A percentile compares a stretch with the other conserved stretches of the same genome.
phyloP scores from a whole-genome alignment of 2,888 invertebrate species.

The Portevinia maculata region DNA sequence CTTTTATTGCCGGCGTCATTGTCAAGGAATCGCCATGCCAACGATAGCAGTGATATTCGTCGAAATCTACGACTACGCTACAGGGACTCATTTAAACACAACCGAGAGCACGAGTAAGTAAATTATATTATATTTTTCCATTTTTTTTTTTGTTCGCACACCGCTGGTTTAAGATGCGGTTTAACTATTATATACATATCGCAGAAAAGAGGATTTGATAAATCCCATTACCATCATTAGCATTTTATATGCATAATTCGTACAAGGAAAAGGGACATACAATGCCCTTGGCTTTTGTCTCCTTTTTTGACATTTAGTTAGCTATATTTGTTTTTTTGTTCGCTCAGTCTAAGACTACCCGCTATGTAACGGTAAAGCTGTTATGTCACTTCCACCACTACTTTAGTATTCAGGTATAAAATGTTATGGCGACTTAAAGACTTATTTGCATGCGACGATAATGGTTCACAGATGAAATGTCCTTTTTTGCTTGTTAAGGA shows the following conservation, averaged over 20 bases:
- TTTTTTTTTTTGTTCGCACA: background rate
- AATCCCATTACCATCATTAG: conserved; percentile 24
- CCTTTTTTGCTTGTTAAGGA: conserved; percentile 50
- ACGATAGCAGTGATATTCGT: conserved; percentile 91
- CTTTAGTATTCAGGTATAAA: conserved; percentile 43
- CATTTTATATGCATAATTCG: background rate
- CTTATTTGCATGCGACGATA: conserved; percentile 70
- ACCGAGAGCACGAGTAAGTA: conserved; percentile 82
- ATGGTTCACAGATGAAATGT: conserved; percentile 55
- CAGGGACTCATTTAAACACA: conserved; percentile 87
- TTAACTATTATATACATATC: conserved; percentile 6
- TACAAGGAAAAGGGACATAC: background rate
- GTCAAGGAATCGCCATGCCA: conserved; percentile 89
- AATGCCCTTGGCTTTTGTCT: background rate
- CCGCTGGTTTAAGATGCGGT: conserved; percentile 22
- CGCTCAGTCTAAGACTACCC: conserved; percentile 22
- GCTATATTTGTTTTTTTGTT: background rate
- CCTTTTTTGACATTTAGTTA: conserved; percentile 3
- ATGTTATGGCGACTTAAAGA: conserved; percentile 62
- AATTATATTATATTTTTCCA: conserved; percentile 5
- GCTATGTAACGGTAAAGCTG: conserved; percentile 31
- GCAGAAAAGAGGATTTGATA: conserved; percentile 1
- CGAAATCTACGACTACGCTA: conserved; percentile 90
- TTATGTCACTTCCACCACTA: conserved; percentile 32
- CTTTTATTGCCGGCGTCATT: conserved; percentile 91